Base-by-base conservation (phyloP, 2,113 vertebrate genomes). In the Chroicocephalus ridibundus region DNA sequence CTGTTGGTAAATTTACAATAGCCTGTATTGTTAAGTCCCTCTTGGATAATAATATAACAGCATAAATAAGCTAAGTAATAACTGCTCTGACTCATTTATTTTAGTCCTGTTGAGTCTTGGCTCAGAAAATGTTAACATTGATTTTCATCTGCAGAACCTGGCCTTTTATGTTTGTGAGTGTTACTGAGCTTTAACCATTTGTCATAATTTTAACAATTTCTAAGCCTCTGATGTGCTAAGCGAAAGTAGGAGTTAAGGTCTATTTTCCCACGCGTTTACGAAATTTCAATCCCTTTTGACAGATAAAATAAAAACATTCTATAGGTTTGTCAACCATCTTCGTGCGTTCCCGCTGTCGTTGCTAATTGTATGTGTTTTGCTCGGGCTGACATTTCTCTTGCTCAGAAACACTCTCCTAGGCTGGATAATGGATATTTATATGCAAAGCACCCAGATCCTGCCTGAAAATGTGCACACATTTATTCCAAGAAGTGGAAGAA, bases 71-170 rank as follows among this genome's bases (percentile, higher is more conserved):
- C 95, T 97, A 92, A 97, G 84, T 94, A 94, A 65, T 97, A 98
- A 97, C 95, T 97, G 95, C 97, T 97, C 88, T 94, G 90, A 92
- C 92, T 97, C 96, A 95, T 97, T 98, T 97, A 95, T 97, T 97
- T 98, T 85, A 97, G 94, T 94, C 97, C 87, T 91, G 77, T 97
- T 97, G 95, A 87, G 69, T 72, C 92, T 95, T 96, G 97, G 96
- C 94, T 98, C 36, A 15, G 95, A 84, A 97, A 97, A 97, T 68
- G 82, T 97, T 97, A 95, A 96, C 97, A 92, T 93, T 94, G 95
- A 97, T 97, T 98, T 98, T 97, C 72, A 97, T 98, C 93, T 92
- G 88, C 54, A 94, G 90, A 97, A 97, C 94, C 94, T 94, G 93
- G 25, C 88, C 96, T 97, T 94, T 97, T 97, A 87, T 96, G 82